Evolutionary conservation across 2,888 invertebrate genomes (phyloP).

Genomic region (Nomada hirtipes): DNA sequence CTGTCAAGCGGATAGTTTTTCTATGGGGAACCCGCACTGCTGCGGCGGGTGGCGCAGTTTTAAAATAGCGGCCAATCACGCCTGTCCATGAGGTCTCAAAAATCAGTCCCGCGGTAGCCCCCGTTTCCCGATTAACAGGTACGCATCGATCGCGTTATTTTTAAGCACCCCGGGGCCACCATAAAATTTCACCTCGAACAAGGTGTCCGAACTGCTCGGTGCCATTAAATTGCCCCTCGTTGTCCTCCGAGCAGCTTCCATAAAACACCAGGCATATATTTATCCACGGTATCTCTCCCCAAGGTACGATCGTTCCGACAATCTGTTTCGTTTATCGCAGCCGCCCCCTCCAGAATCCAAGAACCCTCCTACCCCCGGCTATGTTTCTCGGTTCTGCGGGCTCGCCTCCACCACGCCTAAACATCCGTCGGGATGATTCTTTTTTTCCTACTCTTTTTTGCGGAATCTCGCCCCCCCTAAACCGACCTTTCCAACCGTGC

Average conservation of each 20-base stretch:
- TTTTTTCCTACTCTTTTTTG: constrained; percentile 23
- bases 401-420: constrained; percentile 61
- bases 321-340: constrained; percentile 70
- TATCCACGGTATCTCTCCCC: constrained; percentile 54
- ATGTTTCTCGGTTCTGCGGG: constrained; percentile 6
- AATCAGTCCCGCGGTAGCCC: neutral
- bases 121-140: constrained; percentile 2
- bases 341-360: constrained; percentile 16
- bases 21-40: no score
- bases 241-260: constrained; percentile 54
- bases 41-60: neutral
- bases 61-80: neutral
- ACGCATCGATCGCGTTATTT: constrained; percentile 27
- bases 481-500: constrained; percentile 8
- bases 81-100: neutral
- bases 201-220: constrained; percentile 22
- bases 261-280: constrained; percentile 66
- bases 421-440: constrained; percentile 69
- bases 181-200: constrained; percentile 48
- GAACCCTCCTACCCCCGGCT: constrained; percentile 35
- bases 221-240: constrained; percentile 60
- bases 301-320: constrained; percentile 61
- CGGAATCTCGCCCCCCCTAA: constrained; percentile 42
- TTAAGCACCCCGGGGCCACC: constrained; percentile 1
- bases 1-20: constrained; percentile 5